Base-by-base conservation (phyloP, 2,113 vertebrate species). In the Corythornis madagascariensis region DNA sequence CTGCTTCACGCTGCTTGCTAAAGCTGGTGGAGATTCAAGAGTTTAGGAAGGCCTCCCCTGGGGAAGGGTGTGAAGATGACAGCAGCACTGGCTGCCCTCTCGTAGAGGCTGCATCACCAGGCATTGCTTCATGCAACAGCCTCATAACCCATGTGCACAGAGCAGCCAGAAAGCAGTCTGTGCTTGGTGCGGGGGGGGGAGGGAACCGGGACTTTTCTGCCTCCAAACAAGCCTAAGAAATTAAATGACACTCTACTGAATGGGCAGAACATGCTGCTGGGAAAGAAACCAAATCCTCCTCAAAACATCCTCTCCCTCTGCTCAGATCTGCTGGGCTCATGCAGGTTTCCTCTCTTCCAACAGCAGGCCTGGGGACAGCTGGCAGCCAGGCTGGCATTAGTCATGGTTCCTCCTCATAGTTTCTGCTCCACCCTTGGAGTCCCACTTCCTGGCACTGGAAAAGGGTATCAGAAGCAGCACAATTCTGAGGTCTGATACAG, bases 21-120 rank as follows among this genome's bases (percentile, higher is more conserved):
- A 40, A 89, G 38, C 59, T 47, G 52, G n/a, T 64, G 22, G 40
- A 73, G 59, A 69, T 7, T 25, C 50, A 65, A 45, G 74, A 80
- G 53, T 71, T 64, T 42, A 60, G 35, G 72, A 88, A 85, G 70
- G 81, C 25, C 18, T 95, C 88, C 69, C 89, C 6, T 53, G 84
- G 74, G 96, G 77, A 83, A 91, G 94, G 91, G 95, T 65, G 94
- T 71, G 92, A 88, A 53, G 53, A 89, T 88, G 64, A 96, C 87
- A 8, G 80, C 88, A 91, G 45, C 0, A 4, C 84, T 96, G 86
- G 76, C 96, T 17, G 24, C 88, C 82, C 74, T 88, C 69, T 78
- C 1, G 0, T 13, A 80, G 31, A 89, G n/a, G 18, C 91, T 56
- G 57, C 5, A 1, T 79, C 87, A 92, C 19, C 61, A 65, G 50